These are phyloP conservation scores for Anomalospiza imberbis DNA, from an alignment of 2,797 vertebrate genomes.

Conservation along the genomic window DNA sequence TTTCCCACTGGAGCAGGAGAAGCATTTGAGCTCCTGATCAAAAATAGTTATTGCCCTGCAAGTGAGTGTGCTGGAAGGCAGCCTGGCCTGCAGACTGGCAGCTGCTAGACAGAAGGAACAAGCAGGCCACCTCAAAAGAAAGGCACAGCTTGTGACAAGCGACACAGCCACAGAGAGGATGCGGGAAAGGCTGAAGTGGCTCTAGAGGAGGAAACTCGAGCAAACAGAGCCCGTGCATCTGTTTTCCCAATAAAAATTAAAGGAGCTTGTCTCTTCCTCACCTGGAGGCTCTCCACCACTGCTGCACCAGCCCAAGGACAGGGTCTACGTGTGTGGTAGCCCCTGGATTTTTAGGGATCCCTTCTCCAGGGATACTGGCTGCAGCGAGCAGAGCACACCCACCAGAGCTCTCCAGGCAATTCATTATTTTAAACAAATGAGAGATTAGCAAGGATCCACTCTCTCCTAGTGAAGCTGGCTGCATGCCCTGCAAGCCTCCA, in stretches of 20 bases:
- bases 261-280: background rate
- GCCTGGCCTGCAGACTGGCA: background rate
- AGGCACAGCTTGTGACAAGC: background rate
- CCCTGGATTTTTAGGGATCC: background rate
- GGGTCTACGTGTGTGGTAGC: background rate
- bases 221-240: rapidly evolving
- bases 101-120: background rate
- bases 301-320: background rate
- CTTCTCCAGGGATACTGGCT: background rate
- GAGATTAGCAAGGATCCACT: conserved; percentile 41
- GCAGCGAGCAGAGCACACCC: background rate
- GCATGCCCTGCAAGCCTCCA: conserved; percentile 26
- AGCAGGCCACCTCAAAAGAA: background rate
- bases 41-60: background rate
- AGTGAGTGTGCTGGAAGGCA: background rate
- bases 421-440: conserved; percentile 30
- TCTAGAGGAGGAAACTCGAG: background rate
- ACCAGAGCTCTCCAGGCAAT: background rate
- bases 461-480: conserved; percentile 42
- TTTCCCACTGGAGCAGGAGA: background rate
- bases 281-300: background rate
- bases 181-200: background rate
- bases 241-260: background rate
- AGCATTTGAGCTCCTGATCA: background rate
- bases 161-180: background rate